A percentile compares a stretch with the other conserved stretches of the same genome.
phyloP scores from a whole-genome alignment of 2,888 invertebrate species.

The Tubulanus polymorphus region DNA sequence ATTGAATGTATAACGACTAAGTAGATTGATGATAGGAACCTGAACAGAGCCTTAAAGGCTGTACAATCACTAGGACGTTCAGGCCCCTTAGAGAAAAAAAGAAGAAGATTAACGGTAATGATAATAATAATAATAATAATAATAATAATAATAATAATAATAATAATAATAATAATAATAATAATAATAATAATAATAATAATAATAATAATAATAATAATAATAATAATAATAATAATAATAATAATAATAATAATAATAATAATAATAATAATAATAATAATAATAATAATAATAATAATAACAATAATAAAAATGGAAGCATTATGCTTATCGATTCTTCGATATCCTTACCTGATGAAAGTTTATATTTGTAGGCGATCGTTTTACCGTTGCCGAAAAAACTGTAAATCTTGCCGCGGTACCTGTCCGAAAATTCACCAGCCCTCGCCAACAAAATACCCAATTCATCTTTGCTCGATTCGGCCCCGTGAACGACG shows the following conservation, averaged over 20 bases:
- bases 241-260: conserved; percentile 11
- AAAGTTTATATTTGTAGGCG: too few species aligned
- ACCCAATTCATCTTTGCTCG: neutral
- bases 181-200: conserved; percentile 9
- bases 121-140: conserved; percentile 11
- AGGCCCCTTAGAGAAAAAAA: too few species aligned
- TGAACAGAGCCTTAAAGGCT: too few species aligned
- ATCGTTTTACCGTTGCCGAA: too few species aligned
- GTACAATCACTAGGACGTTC: too few species aligned
- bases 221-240: conserved; percentile 11
- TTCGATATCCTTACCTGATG: too few species aligned
- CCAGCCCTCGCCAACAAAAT: neutral
- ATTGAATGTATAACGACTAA: too few species aligned
- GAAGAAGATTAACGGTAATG: conserved; percentile 6
- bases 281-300: neutral
- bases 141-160: conserved; percentile 9
- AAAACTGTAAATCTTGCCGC: neutral
- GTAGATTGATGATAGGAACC: too few species aligned
- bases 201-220: conserved; percentile 12
- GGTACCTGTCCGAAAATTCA: neutral
- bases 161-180: conserved; percentile 10
- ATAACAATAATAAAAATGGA: neutral
- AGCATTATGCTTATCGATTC: neutral
- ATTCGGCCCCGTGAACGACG: neutral
- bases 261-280: conserved; percentile 8